Evolutionary conservation across 2,113 vertebrate species (phyloP).

Genomic region (Notechis scutatus): DNA sequence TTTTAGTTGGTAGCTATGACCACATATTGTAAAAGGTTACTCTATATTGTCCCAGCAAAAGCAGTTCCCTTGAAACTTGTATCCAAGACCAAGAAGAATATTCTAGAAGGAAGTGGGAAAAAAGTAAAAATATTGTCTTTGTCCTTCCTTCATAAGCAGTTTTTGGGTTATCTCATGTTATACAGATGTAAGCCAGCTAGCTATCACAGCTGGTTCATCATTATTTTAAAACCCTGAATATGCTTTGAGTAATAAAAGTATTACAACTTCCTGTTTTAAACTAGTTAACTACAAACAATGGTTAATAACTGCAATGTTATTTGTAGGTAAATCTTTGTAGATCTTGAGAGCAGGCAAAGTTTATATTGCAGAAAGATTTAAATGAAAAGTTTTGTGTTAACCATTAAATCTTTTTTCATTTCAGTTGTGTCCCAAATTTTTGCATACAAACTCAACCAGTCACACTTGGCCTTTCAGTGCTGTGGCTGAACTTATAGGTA

Average conservation of each 20-base stretch:
- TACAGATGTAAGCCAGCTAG: background rate
- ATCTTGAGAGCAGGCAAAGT: background rate
- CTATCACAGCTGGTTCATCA: background rate
- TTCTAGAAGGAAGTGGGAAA: background rate
- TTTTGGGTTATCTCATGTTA: background rate
- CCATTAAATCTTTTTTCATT: conserved; percentile 59
- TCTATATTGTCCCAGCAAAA: background rate
- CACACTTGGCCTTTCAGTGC: conserved; percentile 97
- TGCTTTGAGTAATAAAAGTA: background rate
- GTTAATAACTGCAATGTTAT: background rate
- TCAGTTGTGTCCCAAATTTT: conserved; percentile 88
- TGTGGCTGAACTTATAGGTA: conserved; percentile 95
- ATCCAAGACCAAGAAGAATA: background rate
- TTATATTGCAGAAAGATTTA: background rate
- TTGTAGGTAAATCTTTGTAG: background rate
- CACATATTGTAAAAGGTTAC: background rate
- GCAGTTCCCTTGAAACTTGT: background rate
- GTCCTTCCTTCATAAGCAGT: background rate
- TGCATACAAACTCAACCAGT: conserved; percentile 96
- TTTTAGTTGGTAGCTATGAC: background rate
- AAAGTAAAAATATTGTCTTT: background rate
- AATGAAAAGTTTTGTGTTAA: conserved; percentile 16
- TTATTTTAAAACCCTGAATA: background rate
- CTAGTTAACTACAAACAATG: background rate
- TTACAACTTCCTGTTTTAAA: background rate